These are phyloP conservation scores for Zaprionus gabonicus DNA, from an alignment of 1,140 invertebrate species.

Conservation along the genomic window DNA sequence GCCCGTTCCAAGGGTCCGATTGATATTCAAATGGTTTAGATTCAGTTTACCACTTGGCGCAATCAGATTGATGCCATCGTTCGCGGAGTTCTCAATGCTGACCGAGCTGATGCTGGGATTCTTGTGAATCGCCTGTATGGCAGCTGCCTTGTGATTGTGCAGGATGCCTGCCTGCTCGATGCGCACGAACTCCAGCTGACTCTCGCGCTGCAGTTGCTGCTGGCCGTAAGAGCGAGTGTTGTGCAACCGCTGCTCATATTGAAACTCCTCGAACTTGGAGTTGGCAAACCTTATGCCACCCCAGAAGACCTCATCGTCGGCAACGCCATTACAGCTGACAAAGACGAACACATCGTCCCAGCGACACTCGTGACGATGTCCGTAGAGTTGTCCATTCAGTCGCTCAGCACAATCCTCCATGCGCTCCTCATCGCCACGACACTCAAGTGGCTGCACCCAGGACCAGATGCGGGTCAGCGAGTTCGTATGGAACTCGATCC, in stretches of 20 bases:
- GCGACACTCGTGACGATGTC: conserved; percentile 92
- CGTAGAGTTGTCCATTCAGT: conserved; percentile 94
- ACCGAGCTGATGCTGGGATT: conserved; percentile 93
- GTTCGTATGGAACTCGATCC: conserved; percentile 94
- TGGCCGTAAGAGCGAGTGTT: conserved; percentile 91
- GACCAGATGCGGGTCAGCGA: conserved; percentile 94
- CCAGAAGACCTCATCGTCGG: conserved; percentile 93
- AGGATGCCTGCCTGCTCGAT: conserved; percentile 98
- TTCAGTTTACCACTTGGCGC: conserved; percentile 92
- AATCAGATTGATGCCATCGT: conserved; percentile 96
- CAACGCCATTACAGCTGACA: conserved; percentile 92
- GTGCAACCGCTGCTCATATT: conserved; percentile 92
- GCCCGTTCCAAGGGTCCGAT: conserved; percentile 94
- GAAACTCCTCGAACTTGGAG: conserved; percentile 94
- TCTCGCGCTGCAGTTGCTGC: conserved; percentile 88
- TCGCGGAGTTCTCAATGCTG: conserved; percentile 93
- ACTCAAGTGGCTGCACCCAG: conserved; percentile 97
- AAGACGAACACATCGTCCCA: conserved; percentile 97
- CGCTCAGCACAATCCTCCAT: conserved; percentile 95
- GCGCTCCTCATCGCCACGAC: conserved; percentile 92
- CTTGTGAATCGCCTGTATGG: conserved; percentile 94
- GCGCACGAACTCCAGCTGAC: conserved; percentile 92
- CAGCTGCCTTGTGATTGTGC: conserved; percentile 97
- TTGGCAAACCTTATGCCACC: conserved; percentile 97
- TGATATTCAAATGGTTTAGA: conserved; percentile 89